These are phyloP conservation scores for Sclerurus mexicanus DNA, from an alignment of 2,113 vertebrate species.

Conservation along the genomic window DNA sequence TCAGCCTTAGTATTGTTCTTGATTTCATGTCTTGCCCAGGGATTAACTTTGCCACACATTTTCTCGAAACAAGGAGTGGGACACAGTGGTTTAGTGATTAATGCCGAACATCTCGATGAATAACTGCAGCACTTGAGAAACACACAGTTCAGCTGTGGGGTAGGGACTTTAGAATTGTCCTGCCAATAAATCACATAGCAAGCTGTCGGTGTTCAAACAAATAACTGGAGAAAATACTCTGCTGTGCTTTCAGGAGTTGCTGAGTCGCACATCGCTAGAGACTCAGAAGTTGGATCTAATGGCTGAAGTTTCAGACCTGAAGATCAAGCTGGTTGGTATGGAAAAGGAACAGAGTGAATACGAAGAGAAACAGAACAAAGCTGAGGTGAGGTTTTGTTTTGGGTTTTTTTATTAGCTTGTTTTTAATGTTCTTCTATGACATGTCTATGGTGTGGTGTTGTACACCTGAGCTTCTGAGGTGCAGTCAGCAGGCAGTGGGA, in stretches of 20 bases:
- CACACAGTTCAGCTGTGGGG: not conserved
- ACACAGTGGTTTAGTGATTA: not conserved
- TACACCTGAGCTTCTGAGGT: conserved; percentile 8
- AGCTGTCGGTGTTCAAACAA: not conserved
- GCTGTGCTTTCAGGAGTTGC: conserved; percentile 82
- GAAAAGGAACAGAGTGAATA: conserved; percentile 88
- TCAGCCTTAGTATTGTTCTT: not conserved
- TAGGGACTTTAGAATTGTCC: not conserved
- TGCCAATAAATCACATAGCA: not conserved
- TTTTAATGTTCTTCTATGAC: not conserved
- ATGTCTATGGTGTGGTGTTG: not conserved
- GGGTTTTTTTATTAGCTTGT: not conserved
- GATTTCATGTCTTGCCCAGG: not conserved
- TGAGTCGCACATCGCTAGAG: conserved; percentile 90
- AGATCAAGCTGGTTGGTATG: conserved; percentile 91
- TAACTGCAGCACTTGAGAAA: not conserved
- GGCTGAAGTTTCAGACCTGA: conserved; percentile 93
- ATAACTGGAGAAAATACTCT: not conserved
- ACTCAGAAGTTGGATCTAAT: conserved; percentile 92
- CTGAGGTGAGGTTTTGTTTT: conserved; percentile 81
- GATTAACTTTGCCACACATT: not conserved
- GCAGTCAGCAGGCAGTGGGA: not conserved
- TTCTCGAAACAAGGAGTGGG: not conserved
- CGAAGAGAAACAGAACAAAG: conserved; percentile 91
- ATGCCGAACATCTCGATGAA: not conserved